A percentile compares a stretch with the other conserved stretches of the same genome.
Evolutionary conservation across 1,140 invertebrate species (phyloP).

Genomic region (Drosophila orosa): DNA sequence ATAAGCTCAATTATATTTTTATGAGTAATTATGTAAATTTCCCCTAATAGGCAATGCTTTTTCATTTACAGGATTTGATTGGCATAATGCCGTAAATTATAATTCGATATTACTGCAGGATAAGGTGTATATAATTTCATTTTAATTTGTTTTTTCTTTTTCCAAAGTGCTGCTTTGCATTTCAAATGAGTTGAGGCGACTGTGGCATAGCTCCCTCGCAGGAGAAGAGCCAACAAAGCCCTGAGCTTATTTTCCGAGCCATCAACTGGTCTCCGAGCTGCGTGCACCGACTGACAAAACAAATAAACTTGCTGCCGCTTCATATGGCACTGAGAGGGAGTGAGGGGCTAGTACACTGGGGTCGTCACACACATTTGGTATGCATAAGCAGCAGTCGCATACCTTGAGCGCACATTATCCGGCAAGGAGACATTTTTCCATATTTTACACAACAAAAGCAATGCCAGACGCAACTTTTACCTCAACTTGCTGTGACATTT

Average conservation of each 20-base stretch:
- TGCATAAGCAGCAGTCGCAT: slow-evolving; percentile 73
- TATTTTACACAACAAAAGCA: slow-evolving; percentile 71
- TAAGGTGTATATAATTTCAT: slow-evolving; percentile 15
- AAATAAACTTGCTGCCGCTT: slow-evolving; percentile 64
- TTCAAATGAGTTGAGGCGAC: slow-evolving; percentile 51
- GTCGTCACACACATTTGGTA: slow-evolving; percentile 69
- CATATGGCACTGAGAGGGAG: slow-evolving; percentile 19
- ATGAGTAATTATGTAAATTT: background rate
- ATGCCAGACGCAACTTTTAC: slow-evolving; percentile 72
- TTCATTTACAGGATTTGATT: background rate
- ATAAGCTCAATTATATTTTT: background rate
- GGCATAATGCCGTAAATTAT: background rate
- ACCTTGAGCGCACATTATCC: slow-evolving; percentile 62
- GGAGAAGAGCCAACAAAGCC: slow-evolving; percentile 14
- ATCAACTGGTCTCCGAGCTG: slow-evolving; percentile 44
- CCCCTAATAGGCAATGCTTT: background rate
- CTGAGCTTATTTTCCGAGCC: slow-evolving; percentile 49
- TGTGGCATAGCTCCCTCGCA: background rate
- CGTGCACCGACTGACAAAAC: slow-evolving; percentile 63
- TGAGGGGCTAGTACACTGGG: background rate
- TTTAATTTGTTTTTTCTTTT: slow-evolving; percentile 26
- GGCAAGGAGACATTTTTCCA: slow-evolving; percentile 70
- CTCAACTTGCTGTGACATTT: slow-evolving; percentile 75
- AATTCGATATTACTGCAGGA: background rate
- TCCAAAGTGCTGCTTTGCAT: slow-evolving; percentile 57